Evolutionary conservation across 2,797 vertebrate genomes (phyloP).

Genomic region (Paedocypris micromegethes): DNA sequence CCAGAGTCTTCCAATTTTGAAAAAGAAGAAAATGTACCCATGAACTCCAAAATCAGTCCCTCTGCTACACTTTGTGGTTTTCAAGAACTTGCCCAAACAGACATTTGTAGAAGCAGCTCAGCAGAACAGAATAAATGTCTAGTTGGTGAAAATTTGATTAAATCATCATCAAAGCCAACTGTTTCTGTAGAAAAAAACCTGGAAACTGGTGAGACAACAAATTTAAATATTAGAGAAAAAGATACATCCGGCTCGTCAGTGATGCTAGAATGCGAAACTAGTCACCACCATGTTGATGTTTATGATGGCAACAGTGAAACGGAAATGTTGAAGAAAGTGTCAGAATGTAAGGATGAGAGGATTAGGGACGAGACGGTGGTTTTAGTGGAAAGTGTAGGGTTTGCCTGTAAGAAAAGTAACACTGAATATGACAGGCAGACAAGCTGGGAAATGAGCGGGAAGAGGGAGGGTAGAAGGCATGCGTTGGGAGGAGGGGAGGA

Average conservation of each 20-base stretch:
- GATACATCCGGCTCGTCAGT: slow-evolving; percentile 5
- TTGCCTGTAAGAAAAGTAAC: slow-evolving; percentile 51
- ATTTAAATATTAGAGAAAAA: slow-evolving; percentile 23
- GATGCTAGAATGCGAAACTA: slow-evolving; percentile 32
- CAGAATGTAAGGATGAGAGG: slow-evolving; percentile 43
- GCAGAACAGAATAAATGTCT: slow-evolving; percentile 14
- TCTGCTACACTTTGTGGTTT: slow-evolving; percentile 2
- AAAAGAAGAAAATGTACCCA: slow-evolving; percentile 14
- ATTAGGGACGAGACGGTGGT: slow-evolving; percentile 35
- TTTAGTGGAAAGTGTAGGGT: slow-evolving; percentile 62
- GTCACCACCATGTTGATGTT: slow-evolving; percentile 49
- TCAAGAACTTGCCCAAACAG: slow-evolving; percentile 3
- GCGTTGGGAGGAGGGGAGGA: slow-evolving; percentile 62
- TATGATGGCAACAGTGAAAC: slow-evolving; percentile 49
- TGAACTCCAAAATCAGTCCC: slow-evolving; percentile 5
- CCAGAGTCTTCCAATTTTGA: slow-evolving; percentile 16
- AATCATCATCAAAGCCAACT: slow-evolving; percentile 40
- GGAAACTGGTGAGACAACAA: slow-evolving; percentile 56
- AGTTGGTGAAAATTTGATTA: slow-evolving; percentile 25
- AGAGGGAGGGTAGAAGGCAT: slow-evolving; percentile 60
- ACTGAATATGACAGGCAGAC: slow-evolving; percentile 56
- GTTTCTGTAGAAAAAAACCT: slow-evolving; percentile 48
- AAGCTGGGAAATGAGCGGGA: slow-evolving; percentile 54
- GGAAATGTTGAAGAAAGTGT: slow-evolving; percentile 45
- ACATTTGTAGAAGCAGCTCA: not conserved